A percentile compares a stretch with the other conserved stretches of the same genome.
These are phyloP conservation scores for Lamproptera curius DNA, from an alignment of 2,888 invertebrate genomes.

Conservation along the genomic window DNA sequence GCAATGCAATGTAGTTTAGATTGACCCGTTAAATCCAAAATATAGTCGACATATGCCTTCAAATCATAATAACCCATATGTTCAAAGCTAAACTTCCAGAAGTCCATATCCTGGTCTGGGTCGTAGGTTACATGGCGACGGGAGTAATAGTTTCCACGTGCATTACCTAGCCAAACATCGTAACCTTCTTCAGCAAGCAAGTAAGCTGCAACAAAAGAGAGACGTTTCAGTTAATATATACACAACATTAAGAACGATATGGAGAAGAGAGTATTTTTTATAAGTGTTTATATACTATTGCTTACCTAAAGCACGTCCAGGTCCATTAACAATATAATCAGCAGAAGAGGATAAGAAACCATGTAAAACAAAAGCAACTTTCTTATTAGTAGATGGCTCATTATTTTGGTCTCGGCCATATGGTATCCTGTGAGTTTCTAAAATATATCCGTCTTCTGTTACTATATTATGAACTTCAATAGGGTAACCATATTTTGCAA, in stretches of 20 bases:
- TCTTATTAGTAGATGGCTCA: constrained; percentile 38
- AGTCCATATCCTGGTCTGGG: constrained; percentile 58
- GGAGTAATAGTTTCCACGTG: constrained; percentile 85
- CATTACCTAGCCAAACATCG: constrained; percentile 91
- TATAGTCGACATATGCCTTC: constrained; percentile 88
- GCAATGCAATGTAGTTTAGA: constrained; percentile 85
- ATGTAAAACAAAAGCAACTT: constrained; percentile 68
- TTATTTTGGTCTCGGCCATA: constrained; percentile 64
- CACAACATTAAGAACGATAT: too few relatives aligned
- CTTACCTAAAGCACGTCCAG: constrained; percentile 81
- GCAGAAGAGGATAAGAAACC: constrained; percentile 85
- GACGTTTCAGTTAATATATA: too few relatives aligned
- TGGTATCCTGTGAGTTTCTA: constrained; percentile 85
- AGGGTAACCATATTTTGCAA: constrained; percentile 80
- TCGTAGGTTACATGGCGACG: constrained; percentile 70
- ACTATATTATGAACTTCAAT: constrained; percentile 79
- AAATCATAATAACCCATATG: constrained; percentile 89
- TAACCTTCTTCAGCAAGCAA: constrained; percentile 82
- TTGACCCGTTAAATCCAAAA: constrained; percentile 76
- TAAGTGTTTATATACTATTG: not conserved
- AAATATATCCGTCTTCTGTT: constrained; percentile 89
- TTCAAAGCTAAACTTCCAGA: constrained; percentile 89
- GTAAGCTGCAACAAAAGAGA: constrained; percentile 45
- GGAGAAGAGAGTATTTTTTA: too few relatives aligned
- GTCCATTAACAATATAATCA: constrained; percentile 86